Evolutionary conservation across 2,113 vertebrate genomes (phyloP).

Genomic region (Tauraco erythrolophus): DNA sequence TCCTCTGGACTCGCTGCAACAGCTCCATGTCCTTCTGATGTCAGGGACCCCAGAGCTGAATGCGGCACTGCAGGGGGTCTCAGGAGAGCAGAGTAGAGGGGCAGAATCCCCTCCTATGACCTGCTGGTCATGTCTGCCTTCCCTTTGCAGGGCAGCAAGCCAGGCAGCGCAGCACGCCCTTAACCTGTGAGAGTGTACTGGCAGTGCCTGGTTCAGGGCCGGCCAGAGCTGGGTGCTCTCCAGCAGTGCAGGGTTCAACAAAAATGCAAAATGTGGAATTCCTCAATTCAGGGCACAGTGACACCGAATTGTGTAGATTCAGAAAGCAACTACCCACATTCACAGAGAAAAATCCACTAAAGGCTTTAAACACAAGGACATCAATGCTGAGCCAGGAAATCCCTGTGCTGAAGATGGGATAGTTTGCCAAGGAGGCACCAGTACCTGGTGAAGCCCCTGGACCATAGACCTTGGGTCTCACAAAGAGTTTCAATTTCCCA

Average conservation of each 20-base stretch:
- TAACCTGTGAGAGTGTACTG: neutral
- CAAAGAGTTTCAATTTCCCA: neutral
- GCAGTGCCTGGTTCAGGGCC: neutral
- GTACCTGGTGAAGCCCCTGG: neutral
- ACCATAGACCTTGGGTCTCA: neutral
- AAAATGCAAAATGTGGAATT: neutral
- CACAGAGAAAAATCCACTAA: neutral
- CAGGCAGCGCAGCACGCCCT: neutral
- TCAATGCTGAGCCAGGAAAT: neutral
- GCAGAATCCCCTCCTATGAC: too few species aligned
- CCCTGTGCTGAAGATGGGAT: neutral
- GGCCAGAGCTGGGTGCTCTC: neutral
- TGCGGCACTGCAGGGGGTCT: too few species aligned
- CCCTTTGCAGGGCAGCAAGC: neutral
- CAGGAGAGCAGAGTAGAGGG: too few species aligned
- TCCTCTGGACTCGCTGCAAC: too few species aligned
- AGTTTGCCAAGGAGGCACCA: neutral
- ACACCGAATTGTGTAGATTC: neutral
- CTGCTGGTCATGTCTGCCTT: neutral
- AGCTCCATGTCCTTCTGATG: too few species aligned
- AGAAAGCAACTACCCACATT: neutral
- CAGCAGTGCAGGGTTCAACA: neutral
- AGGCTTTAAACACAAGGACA: neutral
- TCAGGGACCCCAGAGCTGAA: too few species aligned
- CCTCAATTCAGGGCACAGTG: neutral